Percentiles rank a stretch among this genome's conserved stretches.
These are phyloP conservation scores for Machimus rusticus DNA, from an alignment of 2,888 invertebrate species.

Conservation along the genomic window DNA sequence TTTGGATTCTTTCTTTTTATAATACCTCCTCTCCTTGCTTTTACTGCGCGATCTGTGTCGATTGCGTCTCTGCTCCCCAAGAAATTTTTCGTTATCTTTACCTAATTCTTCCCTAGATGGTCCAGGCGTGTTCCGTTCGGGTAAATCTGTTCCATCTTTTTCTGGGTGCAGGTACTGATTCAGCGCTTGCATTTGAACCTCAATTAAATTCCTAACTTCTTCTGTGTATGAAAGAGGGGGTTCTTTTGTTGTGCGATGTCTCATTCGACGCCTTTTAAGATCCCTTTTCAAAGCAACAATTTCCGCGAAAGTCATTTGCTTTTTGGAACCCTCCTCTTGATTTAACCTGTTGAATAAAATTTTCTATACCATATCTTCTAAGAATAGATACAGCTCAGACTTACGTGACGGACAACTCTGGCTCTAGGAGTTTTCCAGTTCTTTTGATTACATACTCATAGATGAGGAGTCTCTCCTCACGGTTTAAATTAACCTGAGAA, in stretches of 20 bases:
- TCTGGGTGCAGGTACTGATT: slow-evolving; percentile 49
- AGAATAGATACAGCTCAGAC: slow-evolving; percentile 3
- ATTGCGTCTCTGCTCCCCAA: not conserved
- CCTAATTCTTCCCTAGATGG: not conserved
- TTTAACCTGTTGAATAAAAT: not conserved
- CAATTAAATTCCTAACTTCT: slow-evolving; percentile 57
- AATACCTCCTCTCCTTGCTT: not conserved
- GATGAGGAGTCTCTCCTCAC: slow-evolving; percentile 53
- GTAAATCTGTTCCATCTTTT: not conserved
- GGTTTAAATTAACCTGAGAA: slow-evolving; percentile 53
- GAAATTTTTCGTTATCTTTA: not conserved
- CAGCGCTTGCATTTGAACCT: slow-evolving; percentile 59
- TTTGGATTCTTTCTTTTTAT: not conserved
- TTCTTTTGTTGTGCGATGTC: slow-evolving; percentile 55
- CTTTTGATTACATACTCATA: slow-evolving; percentile 55
- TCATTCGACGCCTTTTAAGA: slow-evolving; percentile 53
- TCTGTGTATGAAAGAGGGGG: slow-evolving; percentile 56
- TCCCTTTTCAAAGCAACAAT: slow-evolving; percentile 56
- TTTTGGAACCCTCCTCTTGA: slow-evolving; percentile 8
- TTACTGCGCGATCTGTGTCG: not conserved
- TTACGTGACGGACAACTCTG: slow-evolving; percentile 51
- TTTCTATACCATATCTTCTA: not conserved
- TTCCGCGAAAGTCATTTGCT: slow-evolving; percentile 55
- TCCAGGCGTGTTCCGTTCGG: not conserved
- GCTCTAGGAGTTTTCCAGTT: slow-evolving; percentile 51